A percentile compares a stretch with the other conserved stretches of the same genome.
Evolutionary conservation across 2,888 invertebrate species (phyloP).

Genomic region (Synergus laeviventris): DNA sequence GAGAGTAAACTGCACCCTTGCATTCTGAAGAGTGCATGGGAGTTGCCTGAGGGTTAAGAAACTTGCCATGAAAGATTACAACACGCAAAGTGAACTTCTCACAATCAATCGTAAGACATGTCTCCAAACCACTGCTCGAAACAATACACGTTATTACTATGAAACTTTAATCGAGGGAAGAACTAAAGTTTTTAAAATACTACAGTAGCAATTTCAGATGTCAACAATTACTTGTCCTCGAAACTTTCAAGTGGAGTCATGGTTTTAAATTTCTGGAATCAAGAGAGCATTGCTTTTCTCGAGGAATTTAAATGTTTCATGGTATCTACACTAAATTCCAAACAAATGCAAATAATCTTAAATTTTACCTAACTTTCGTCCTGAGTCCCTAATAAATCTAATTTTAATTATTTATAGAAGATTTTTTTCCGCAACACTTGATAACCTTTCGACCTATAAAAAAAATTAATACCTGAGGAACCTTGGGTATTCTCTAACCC

Average conservation of each 20-base stretch:
- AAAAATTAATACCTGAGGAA: too few relatives aligned
- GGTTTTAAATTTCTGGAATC: neutral
- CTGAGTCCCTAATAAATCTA: too few relatives aligned
- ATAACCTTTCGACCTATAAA: too few relatives aligned
- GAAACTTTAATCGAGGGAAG: constrained; percentile 1
- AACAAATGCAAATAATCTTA: too few relatives aligned
- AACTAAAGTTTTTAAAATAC: constrained; percentile 1
- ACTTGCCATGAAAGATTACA: constrained; percentile 12
- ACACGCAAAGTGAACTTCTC: neutral
- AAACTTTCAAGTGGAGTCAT: neutral
- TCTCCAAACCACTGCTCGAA: neutral
- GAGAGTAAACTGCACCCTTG: neutral
- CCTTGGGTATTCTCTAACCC: neutral
- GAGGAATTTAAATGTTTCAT: too few relatives aligned
- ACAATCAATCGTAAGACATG: neutral
- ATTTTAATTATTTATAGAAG: too few relatives aligned
- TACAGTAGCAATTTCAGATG: constrained; percentile 20
- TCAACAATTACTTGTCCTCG: neutral
- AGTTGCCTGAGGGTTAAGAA: neutral
- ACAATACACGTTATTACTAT: neutral
- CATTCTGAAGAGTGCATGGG: neutral
- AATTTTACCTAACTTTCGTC: too few relatives aligned
- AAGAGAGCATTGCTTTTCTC: neutral
- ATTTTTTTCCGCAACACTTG: too few relatives aligned
- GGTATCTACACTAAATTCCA: too few relatives aligned